Percentiles rank a stretch among this genome's conserved stretches.
Conservation (phyloP, 2,888 invertebrate species). For the Acanthacorydalis orientalis region DNA sequence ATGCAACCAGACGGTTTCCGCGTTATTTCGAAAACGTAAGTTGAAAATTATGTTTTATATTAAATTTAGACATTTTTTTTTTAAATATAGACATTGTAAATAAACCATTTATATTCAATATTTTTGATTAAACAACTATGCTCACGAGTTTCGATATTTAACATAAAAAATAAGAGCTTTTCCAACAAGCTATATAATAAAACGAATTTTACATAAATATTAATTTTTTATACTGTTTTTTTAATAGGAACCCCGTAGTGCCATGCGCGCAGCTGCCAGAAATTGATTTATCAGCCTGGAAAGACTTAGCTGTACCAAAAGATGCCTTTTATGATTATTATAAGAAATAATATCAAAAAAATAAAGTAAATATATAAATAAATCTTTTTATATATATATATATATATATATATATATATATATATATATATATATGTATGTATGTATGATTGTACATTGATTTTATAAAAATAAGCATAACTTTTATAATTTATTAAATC, state of each 20-base stretch:
- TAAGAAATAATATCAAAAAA: neutral
- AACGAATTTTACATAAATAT: no score
- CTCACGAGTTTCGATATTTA: neutral
- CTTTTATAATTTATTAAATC: no score
- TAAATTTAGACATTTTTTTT: neutral
- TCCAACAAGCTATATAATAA: neutral
- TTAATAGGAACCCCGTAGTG: slow-evolving; percentile 40
- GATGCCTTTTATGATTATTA: neutral
- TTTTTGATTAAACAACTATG: neutral
- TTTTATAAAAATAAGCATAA: no score
- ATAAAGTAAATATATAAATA: neutral
- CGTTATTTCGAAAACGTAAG: slow-evolving; percentile 39
- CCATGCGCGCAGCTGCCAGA: slow-evolving; percentile 39
- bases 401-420: no score
- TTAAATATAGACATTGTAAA: neutral
- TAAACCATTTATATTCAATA: neutral
- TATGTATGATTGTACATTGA: no score
- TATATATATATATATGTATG: no score
- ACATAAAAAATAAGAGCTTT: no score
- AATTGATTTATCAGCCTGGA: slow-evolving; percentile 45
- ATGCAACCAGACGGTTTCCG: slow-evolving; percentile 55
- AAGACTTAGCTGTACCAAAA: slow-evolving; percentile 18
- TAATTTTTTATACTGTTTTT: slow-evolving; percentile 9
- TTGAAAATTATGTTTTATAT: slow-evolving; percentile 8
- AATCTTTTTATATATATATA: no score